These are phyloP conservation scores for Lithophane ornitopus DNA, from an alignment of 2,888 invertebrate species.

Conservation along the genomic window DNA sequence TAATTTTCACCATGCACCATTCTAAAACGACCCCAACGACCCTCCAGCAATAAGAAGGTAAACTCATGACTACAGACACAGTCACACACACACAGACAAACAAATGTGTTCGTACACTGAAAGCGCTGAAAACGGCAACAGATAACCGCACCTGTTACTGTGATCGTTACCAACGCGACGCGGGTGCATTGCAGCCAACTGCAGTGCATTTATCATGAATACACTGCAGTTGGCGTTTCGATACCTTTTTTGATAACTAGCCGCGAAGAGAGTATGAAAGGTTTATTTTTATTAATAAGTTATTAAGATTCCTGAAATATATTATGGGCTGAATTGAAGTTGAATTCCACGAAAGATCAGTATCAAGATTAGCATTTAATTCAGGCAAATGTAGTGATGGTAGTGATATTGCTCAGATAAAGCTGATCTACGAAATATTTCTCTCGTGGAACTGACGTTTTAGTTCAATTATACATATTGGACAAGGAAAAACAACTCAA, in stretches of 20 bases:
- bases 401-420: not conserved
- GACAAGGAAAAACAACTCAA: not conserved
- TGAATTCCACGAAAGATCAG: too few species aligned
- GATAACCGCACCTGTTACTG: slow-evolving; percentile 51
- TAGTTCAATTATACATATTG: not conserved
- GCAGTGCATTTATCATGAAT: slow-evolving; percentile 29
- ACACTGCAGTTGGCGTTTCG: too few species aligned
- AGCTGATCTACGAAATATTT: not conserved
- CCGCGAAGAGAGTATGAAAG: not conserved
- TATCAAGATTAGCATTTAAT: not conserved
- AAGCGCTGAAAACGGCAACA: slow-evolving; percentile 36
- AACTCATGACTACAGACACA: slow-evolving; percentile 3
- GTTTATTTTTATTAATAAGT: not conserved
- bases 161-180: slow-evolving; percentile 31
- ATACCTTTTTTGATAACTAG: slow-evolving; percentile 16
- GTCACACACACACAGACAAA: slow-evolving; percentile 1
- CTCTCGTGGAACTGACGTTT: not conserved
- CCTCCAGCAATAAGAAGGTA: not conserved
- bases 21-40: too few species aligned
- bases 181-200: slow-evolving; percentile 35
- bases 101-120: slow-evolving; percentile 1
- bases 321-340: not conserved
- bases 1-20: too few species aligned
- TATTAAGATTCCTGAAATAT: not conserved
- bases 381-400: too few species aligned